These are phyloP conservation scores for Cherax quadricarinatus DNA, from an alignment of 1,140 invertebrate genomes.

Conservation along the genomic window DNA sequence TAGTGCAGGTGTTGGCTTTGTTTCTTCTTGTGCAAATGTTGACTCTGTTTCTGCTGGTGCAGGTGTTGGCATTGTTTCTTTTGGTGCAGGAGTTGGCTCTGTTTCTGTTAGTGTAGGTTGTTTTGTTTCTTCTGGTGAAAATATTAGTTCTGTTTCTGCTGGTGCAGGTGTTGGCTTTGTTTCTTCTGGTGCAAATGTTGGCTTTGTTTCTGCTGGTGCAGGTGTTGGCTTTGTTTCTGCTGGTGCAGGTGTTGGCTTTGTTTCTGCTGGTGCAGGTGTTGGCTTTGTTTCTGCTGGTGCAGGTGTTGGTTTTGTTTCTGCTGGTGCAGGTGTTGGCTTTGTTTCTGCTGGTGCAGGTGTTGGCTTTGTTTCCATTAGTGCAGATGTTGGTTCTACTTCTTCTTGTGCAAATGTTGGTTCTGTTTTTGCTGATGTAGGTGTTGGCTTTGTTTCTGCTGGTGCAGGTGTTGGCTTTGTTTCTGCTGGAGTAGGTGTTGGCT, in stretches of 20 bases:
- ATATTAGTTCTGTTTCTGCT: not conserved
- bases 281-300: not conserved
- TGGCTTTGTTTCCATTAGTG: not conserved
- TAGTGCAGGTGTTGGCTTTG: not conserved
- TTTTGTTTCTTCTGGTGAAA: not conserved
- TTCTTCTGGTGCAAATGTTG: slow-evolving; percentile 1
- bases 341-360: slow-evolving; percentile 38
- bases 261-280: not conserved
- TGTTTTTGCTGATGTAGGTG: slow-evolving; percentile 58
- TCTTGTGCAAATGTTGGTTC: slow-evolving; percentile 62
- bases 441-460: not conserved
- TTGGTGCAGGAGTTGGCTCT: not conserved
- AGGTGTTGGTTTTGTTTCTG: slow-evolving; percentile 43
- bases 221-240: slow-evolving; percentile 14
- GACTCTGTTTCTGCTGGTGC: not conserved
- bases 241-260: slow-evolving; percentile 12
- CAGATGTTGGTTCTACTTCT: slow-evolving; percentile 32
- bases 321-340: slow-evolving; percentile 61
- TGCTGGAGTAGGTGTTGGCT: not conserved
- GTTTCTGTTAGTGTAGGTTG: not conserved
- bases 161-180: not conserved
- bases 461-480: slow-evolving; percentile 29
- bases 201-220: not conserved
- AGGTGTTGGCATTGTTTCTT: slow-evolving; percentile 2
- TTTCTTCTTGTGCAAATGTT: not conserved